Base-by-base conservation (phyloP, 2,797 vertebrate genomes). In the Chloroceryle amazona region DNA sequence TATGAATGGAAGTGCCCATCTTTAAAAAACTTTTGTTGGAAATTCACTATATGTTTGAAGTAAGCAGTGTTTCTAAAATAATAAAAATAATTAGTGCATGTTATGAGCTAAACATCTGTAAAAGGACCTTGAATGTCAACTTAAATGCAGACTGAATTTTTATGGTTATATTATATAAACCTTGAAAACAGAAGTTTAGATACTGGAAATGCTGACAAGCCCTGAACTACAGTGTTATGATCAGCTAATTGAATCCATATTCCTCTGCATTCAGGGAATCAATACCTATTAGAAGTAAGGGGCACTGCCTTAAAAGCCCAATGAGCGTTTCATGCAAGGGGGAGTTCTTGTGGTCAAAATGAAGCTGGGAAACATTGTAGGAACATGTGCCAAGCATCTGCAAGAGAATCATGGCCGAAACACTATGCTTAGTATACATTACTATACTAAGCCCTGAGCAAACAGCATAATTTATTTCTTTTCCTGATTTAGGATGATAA, bases 171-270 rank as follows among this genome's bases (percentile, higher is more conserved):
- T 91, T 94, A 72, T 31, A 86, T 60, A 86, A 91, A 90, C 78
- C 66, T 93, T 75, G 75, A 80, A 92, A 97, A 93, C 18, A 90
- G 79, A 60, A 80, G 49, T 54, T 93, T 93, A 54, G 66, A 62
- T 46, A 66, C 62, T 89, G 78, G 58, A 95, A 92, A 80, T 73
- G 61, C 91, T 96, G 91, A 84, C 61, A 87, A 87, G 46, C 61
- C 51, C 70, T 92, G 85, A 95, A 95, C 76, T 94, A 86, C 81
- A 86, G 71, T 41, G 60, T n/a, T 88, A 35, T 81, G 75, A 75
- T 75, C 79, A 75, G 70, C 90, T 97, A 95, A 96, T 95, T 96
- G 91, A 96, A 96, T 92, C 62, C 35, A 67, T 81, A 90, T 92
- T 93, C 74, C 62, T 29, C 61, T 54, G 42, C 66, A 86, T 96